phyloP scores from a whole-genome alignment of 2,797 vertebrate species.

The Picus viridis region DNA sequence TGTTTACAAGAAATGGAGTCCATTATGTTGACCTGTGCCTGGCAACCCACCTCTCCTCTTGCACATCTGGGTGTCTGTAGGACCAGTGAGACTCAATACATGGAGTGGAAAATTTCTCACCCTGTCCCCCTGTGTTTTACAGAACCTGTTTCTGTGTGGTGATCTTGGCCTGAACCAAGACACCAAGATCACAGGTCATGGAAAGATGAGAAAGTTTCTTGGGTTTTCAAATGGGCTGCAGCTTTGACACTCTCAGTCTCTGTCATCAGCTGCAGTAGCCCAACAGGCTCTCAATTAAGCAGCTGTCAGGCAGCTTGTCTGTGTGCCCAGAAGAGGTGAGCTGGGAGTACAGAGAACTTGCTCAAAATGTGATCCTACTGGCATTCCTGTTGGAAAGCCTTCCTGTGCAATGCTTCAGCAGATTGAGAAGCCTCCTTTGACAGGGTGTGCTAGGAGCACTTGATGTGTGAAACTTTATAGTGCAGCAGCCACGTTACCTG shows the following conservation, averaged over 20 bases:
- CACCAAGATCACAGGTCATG: no score
- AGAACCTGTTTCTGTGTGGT: neutral
- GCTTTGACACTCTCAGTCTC: neutral
- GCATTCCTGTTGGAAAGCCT: neutral
- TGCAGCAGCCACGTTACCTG: neutral
- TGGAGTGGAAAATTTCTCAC: neutral
- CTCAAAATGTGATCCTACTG: neutral
- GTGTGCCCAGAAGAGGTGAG: neutral
- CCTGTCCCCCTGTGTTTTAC: neutral
- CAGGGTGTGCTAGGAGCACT: neutral
- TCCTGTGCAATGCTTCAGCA: neutral
- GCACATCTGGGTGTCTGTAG: neutral
- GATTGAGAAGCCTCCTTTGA: neutral
- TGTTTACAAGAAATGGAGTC: neutral
- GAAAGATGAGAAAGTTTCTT: neutral
- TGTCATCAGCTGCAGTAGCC: neutral
- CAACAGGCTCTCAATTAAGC: accelerated
- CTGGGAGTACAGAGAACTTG: neutral
- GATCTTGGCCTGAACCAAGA: neutral
- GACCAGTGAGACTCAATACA: neutral
- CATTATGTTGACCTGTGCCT: neutral
- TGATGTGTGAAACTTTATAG: neutral
- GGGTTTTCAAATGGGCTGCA: neutral
- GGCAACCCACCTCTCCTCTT: neutral
- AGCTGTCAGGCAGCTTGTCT: neutral